Evolutionary conservation across 2,113 vertebrate species (phyloP), one percentile per base, ranked within the genome.

Genomic region (Rhinoptilus africanus): DNA sequence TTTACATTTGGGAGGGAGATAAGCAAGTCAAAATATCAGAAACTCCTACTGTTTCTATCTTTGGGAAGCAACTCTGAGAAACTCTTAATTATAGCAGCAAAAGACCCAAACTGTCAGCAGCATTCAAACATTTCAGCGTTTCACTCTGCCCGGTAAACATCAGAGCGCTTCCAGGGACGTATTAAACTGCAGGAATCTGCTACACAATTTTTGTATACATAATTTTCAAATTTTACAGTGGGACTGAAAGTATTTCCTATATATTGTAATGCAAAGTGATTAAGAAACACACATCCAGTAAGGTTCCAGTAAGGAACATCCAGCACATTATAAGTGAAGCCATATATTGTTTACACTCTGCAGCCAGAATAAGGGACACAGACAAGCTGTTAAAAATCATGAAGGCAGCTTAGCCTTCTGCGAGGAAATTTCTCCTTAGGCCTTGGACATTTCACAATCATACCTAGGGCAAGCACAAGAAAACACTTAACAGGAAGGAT

Each of bases 21-120:
- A 96, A 87, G 45, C 86, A 90, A 94, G 85, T 91, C 80, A 95
- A 93, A 97, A 95, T 81, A 96, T 41, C 76, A 88, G 64, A 84
- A 95, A 78, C 85, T 45, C 80, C 82, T 91, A 41, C 39, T 53
- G 16, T 53, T 91, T 92, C 60, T 50, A 1, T 85, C 43, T 79
- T 64, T n/a, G 63, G 68, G 89, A 93, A 90, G 91, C 87, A 92
- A 20, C 53, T 67, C 50, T 4, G 21, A 89, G 80, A 72, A 89
- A 76, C 27, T 89, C 72, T 32, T 83, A 66, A 92, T 87, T 51
- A 77, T 0, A 71, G 64, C 26, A 76, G 59, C 27, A 48, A 30
- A 89, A 93, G 68, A 43, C 60, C 50, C 57, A 51, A 90, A 85
- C 53, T 75, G 15, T 24, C 41, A 91, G 54, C 35, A 75, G 37